Conservation (phyloP, 35 echinoderm and acorn worm species). For the Heliocidaris tuberculata region DNA sequence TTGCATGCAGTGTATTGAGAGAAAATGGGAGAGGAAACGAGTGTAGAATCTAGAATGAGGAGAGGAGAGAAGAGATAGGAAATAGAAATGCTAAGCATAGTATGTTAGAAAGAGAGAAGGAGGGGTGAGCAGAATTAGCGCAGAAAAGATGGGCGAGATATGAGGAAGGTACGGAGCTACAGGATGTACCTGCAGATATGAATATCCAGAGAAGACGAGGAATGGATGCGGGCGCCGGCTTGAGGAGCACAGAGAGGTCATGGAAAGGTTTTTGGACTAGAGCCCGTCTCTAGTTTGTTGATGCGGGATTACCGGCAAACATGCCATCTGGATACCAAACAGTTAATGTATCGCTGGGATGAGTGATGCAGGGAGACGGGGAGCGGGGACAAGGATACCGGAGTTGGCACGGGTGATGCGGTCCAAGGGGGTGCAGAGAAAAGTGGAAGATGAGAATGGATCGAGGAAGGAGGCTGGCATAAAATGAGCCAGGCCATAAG, state of each 20-base stretch:
- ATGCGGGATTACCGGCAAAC: constrained; percentile 32
- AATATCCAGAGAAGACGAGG: background rate
- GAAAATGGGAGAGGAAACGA: background rate
- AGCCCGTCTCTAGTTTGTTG: constrained; percentile 37
- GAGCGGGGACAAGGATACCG: background rate
- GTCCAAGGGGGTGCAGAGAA: background rate
- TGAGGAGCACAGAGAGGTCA: constrained; percentile 20
- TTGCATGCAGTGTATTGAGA: background rate
- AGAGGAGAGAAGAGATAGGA: background rate
- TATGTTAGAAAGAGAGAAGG: too few species aligned
- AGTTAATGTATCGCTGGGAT: constrained; percentile 29
- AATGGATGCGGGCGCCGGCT: background rate
- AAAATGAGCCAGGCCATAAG: background rate
- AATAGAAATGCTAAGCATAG: too few species aligned
- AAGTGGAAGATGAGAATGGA: background rate
- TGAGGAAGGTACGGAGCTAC: background rate
- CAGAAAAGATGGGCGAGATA: background rate
- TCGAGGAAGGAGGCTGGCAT: background rate
- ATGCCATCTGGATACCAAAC: constrained; percentile 18
- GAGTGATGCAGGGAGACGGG: constrained; percentile 7
- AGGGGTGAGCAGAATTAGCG: too few species aligned
- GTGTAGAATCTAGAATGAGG: background rate
- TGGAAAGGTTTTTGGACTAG: constrained; percentile 20
- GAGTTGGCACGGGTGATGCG: background rate
- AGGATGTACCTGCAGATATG: background rate